Percentiles rank a stretch among this genome's conserved stretches.
Evolutionary conservation across 2,113 vertebrate species (phyloP).

Genomic region (Mesembrinibis cayennensis): DNA sequence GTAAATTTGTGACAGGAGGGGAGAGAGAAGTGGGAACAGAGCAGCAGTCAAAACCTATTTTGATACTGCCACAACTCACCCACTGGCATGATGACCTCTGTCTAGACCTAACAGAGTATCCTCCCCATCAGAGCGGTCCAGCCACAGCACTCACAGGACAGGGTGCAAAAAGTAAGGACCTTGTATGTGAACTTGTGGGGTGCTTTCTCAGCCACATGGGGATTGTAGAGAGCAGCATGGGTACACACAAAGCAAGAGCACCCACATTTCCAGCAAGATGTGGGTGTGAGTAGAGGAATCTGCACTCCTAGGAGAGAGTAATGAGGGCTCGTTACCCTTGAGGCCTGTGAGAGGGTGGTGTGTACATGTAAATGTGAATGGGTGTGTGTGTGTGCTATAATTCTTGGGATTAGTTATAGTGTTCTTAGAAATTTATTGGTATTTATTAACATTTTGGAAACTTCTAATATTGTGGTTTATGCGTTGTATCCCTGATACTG

Average conservation of each 20-base stretch:
- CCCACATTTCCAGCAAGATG: background rate
- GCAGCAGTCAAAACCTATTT: background rate
- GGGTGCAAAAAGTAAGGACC: background rate
- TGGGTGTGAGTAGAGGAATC: background rate
- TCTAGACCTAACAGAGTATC: background rate
- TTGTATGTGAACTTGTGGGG: background rate
- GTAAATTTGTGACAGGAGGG: background rate
- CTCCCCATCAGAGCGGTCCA: accelerated
- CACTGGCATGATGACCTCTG: background rate
- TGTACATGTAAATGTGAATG: background rate
- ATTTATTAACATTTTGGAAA: background rate
- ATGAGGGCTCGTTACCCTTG: accelerated
- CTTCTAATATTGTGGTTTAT: background rate
- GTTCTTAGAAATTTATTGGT: background rate
- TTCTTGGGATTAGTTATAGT: background rate
- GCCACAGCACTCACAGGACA: accelerated
- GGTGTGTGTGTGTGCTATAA: background rate
- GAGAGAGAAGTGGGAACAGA: background rate
- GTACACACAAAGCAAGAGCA: background rate
- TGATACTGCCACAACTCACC: background rate
- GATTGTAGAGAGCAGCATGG: background rate
- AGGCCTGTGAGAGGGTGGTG: background rate
- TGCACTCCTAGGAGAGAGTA: background rate
- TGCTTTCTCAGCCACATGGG: background rate
- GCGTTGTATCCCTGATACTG: background rate